Conservation (phyloP, 1,140 invertebrate species). For the Cherax quadricarinatus region DNA sequence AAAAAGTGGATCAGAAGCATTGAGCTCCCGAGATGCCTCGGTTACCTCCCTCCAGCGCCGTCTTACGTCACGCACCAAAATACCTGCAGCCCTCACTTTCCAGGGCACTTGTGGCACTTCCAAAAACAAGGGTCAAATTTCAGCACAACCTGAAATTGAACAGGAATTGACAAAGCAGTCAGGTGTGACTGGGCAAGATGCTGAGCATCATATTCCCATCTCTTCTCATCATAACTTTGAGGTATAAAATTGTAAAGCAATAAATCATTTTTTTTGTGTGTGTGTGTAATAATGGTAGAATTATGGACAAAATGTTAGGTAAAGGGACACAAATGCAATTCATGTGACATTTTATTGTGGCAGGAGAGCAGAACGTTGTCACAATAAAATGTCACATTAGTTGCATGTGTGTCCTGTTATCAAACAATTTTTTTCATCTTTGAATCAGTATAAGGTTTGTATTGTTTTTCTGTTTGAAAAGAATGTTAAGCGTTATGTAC, state of each 20-base stretch:
- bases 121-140: not conserved
- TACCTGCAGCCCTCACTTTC: constrained; percentile 59
- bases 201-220: not conserved
- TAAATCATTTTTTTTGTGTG: no score
- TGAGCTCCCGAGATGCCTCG: not conserved
- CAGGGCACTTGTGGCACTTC: not conserved
- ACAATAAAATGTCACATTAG: no score
- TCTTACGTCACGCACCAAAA: not conserved
- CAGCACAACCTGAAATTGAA: not conserved
- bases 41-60: not conserved
- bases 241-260: not conserved
- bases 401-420: no score
- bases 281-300: no score
- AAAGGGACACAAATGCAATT: no score
- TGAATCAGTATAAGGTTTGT: no score
- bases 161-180: not conserved
- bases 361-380: no score
- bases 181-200: not conserved
- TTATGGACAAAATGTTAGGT: no score
- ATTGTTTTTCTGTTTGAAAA: no score
- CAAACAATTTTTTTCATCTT: no score
- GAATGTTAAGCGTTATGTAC: no score
- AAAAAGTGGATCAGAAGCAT: not conserved
- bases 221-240: not conserved
- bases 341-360: no score